Evolutionary conservation across 2,888 invertebrate species (phyloP), one percentile per base, ranked within the genome.

Genomic region (Drosophila kanekoi): DNA sequence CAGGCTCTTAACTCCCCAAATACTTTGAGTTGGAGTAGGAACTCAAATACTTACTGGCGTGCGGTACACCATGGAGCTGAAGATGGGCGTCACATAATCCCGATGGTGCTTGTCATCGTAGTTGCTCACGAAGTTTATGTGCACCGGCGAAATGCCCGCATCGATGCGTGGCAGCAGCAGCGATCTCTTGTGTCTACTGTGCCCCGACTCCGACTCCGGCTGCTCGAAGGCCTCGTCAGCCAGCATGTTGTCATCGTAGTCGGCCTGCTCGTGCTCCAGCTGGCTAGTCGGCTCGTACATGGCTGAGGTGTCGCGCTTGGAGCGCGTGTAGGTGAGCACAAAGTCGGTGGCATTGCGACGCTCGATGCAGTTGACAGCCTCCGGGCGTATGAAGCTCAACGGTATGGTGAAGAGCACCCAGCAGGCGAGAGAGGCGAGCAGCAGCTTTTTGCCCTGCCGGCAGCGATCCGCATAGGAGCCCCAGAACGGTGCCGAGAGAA

Each of bases 331-430:
- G 41, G 93, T 94, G 54, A 97, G 93, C 68, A 94, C 93, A 89
- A 94, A 94, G 35, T 95, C 94, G 1, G 96, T 95, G 67, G 93
- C 93, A 90, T 96, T 96, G 61, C 93, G 93, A 9, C 90, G 89
- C 68, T 93, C 93, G 91, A 98, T 95, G 92, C 98, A 99, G n/a
- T 96, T 95, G 57, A 97, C 96, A 1, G 98, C 97, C 41, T 97
- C 96, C 0, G 99, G 99, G 90, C 98, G 97, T 81, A 99, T 97
- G 93, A 98, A 98, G 69, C 98, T 98, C 85, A 99, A 93, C 1
- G 98, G 98, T 81, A 99, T 94, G 44, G 99, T 99, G 93, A 99
- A 99, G 65, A 98, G 94, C 68, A 99, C 97, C 98, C 99, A 99
- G 66, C 98, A 97, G 45, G 97, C 95, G 54, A 99, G 93, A 0